Percentiles rank a stretch among this genome's conserved stretches.
phyloP scores from a whole-genome alignment of 1,140 invertebrate genomes.

The Aradophagus sp. region DNA sequence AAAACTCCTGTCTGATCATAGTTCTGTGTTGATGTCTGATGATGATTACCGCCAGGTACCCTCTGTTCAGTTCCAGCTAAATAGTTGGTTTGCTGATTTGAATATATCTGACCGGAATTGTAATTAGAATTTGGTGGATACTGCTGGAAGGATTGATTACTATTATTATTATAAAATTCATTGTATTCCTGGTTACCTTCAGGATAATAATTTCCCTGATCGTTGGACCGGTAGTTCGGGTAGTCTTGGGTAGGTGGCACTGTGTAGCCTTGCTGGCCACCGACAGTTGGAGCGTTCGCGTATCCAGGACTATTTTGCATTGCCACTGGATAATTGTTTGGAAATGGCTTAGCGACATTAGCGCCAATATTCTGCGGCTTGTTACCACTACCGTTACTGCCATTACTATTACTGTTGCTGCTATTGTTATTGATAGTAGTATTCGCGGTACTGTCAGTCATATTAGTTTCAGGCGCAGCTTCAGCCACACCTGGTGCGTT shows the following conservation, averaged over 20 bases:
- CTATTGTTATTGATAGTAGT: slow-evolving; percentile 5
- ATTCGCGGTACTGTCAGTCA: background rate
- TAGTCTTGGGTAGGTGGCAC: slow-evolving; percentile 55
- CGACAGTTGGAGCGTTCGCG: slow-evolving; percentile 22
- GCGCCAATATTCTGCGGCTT: slow-evolving; percentile 10
- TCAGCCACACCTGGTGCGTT: background rate
- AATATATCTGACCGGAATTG: slow-evolving; percentile 58
- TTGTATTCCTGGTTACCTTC: slow-evolving; percentile 64
- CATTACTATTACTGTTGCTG: background rate
- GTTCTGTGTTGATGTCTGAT: slow-evolving; percentile 60
- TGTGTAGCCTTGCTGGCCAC: slow-evolving; percentile 41
- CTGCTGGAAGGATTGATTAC: slow-evolving; percentile 63
- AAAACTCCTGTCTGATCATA: slow-evolving; percentile 64
- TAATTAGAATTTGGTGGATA: slow-evolving; percentile 64
- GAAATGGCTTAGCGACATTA: slow-evolving; percentile 36
- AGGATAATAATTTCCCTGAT: slow-evolving; percentile 66
- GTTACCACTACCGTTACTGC: slow-evolving; percentile 19
- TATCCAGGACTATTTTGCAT: slow-evolving; percentile 57
- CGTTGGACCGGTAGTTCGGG: slow-evolving; percentile 66
- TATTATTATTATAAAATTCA: slow-evolving; percentile 67
- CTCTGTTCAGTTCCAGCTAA: slow-evolving; percentile 52
- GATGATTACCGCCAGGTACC: slow-evolving; percentile 55
- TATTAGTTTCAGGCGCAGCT: background rate
- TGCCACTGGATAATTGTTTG: slow-evolving; percentile 58
- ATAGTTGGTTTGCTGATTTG: slow-evolving; percentile 63